A percentile compares a stretch with the other conserved stretches of the same genome.
Conservation (phyloP, 2,888 invertebrate genomes). For the Phalera bucephala region DNA sequence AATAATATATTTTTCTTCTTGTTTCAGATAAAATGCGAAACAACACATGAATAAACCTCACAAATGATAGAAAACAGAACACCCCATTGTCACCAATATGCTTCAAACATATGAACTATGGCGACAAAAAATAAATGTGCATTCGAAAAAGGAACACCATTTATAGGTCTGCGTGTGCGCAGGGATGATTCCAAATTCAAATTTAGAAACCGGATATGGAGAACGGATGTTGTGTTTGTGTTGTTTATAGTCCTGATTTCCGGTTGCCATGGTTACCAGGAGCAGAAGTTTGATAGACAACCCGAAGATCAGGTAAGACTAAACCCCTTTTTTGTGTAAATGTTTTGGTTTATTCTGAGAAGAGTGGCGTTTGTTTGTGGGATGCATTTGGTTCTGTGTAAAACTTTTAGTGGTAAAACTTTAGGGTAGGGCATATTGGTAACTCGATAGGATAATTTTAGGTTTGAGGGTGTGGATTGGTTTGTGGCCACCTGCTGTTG, state of each 20-base stretch:
- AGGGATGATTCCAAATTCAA: slow-evolving; percentile 57
- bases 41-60: slow-evolving; percentile 35
- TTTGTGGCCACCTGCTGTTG: too few relatives aligned
- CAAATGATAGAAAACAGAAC: slow-evolving; percentile 45
- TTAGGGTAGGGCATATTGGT: too few relatives aligned
- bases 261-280: slow-evolving; percentile 70
- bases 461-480: too few relatives aligned
- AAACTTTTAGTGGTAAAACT: not conserved
- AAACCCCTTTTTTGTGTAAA: slow-evolving; percentile 8
- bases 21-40: slow-evolving; percentile 52
- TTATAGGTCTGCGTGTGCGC: slow-evolving; percentile 55
- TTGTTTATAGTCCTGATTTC: slow-evolving; percentile 47
- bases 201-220: slow-evolving; percentile 63
- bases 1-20: slow-evolving; percentile 23
- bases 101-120: slow-evolving; percentile 61
- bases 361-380: slow-evolving; percentile 3
- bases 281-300: slow-evolving; percentile 95
- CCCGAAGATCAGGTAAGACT: slow-evolving; percentile 88
- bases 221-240: slow-evolving; percentile 62
- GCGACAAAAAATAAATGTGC: slow-evolving; percentile 56
- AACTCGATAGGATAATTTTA: too few relatives aligned
- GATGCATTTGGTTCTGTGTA: not conserved
- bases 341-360: not conserved
- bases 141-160: slow-evolving; percentile 51
- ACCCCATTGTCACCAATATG: slow-evolving; percentile 55